Percentiles rank a stretch among this genome's conserved stretches.
phyloP scores from a whole-genome alignment of 2,888 invertebrate genomes.

The Podabrus alpinus region DNA sequence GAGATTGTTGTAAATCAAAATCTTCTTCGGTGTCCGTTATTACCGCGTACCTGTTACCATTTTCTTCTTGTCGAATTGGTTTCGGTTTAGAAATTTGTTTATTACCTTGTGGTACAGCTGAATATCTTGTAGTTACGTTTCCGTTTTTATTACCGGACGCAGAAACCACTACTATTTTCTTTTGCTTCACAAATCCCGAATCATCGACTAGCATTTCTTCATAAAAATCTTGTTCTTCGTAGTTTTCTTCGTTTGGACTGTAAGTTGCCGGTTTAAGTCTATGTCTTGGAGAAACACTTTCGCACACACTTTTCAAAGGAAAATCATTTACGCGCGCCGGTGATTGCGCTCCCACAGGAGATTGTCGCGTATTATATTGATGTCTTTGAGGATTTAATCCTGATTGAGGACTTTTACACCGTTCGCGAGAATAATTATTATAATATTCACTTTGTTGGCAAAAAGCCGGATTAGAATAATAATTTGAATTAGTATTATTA shows the following conservation, averaged over 20 bases:
- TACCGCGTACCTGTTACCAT: conserved; percentile 50
- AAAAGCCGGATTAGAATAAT: conserved; percentile 81
- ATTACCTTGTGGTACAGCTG: conserved; percentile 3
- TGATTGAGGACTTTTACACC: conserved; percentile 32
- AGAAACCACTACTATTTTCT: conserved; percentile 50
- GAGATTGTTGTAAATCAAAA: conserved; percentile 51
- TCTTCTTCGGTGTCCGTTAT: conserved; percentile 44
- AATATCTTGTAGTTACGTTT: conserved; percentile 15
- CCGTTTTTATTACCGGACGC: conserved; percentile 53
- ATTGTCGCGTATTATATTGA: conserved; percentile 42
- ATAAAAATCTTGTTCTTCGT: conserved; percentile 53
- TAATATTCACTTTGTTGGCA: conserved; percentile 76
- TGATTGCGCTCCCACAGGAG: conserved; percentile 53
- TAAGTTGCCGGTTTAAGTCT: conserved; percentile 38
- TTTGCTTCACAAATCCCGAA: conserved; percentile 48
- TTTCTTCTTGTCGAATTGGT: conserved; percentile 8
- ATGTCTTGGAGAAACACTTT: conserved; percentile 37
- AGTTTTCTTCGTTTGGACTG: conserved; percentile 32
- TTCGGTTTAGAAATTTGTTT: not conserved
- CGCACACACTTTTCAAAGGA: conserved; percentile 12
- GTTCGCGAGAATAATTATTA: conserved; percentile 47
- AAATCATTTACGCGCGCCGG: conserved; percentile 42
- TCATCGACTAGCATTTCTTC: conserved; percentile 54
- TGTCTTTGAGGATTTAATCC: conserved; percentile 29
- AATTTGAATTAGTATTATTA: conserved; percentile 52